Evolutionary conservation across 2,888 invertebrate genomes (phyloP), one percentile per base, ranked within the genome.

Genomic region (Homarus gammarus): DNA sequence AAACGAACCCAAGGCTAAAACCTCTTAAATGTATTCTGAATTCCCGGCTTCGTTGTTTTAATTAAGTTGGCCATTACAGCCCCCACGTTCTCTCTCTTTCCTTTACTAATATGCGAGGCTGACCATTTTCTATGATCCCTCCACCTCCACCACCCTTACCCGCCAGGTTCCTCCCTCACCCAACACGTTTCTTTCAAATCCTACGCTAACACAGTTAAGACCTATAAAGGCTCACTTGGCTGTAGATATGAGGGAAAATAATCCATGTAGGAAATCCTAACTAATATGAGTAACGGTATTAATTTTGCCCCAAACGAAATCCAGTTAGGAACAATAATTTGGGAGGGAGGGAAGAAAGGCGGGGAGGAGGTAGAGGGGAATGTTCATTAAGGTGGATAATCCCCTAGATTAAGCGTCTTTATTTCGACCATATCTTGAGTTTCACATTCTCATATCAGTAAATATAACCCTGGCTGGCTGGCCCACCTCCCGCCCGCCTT

Each of bases 81-180:
- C 33, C 22, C 56, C 56, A 12, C 56, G 44, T 44, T 78, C 18
- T 51, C 49, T 77, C 77, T 51, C 49, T 40, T 68, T 68, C 68
- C 64, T 68, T 64, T 22, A 22, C 56, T 68, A 36, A 40, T 36
- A 51, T 61, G 44, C 56, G 44, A 68, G 68, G 38, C 38, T 22
- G 68, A 64, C 82, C 82, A 82, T 82, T 82, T 82, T 82, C 82
- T 82, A 82, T 82, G 49, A 78, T 78, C 78, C 78, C 3, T 56
- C 78, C 27, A 38, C 40, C 40, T 27, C 12, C 78, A 31, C 51
- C 36, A 51, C 51, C 51, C 56, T 27, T 31, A 27, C 31, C 49
- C 40, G 77, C 44, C 77, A 15, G 12, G 6, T 49, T 10, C 44
- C 44, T 49, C 6, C 6, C n/a, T n/a, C 18, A 31, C 27, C 68